Evolutionary conservation across 37 sponge, comb jelly and placozoan genomes (phyloP), one percentile per base, ranked within the genome.

Genomic region (Lycopodina hypogea): DNA sequence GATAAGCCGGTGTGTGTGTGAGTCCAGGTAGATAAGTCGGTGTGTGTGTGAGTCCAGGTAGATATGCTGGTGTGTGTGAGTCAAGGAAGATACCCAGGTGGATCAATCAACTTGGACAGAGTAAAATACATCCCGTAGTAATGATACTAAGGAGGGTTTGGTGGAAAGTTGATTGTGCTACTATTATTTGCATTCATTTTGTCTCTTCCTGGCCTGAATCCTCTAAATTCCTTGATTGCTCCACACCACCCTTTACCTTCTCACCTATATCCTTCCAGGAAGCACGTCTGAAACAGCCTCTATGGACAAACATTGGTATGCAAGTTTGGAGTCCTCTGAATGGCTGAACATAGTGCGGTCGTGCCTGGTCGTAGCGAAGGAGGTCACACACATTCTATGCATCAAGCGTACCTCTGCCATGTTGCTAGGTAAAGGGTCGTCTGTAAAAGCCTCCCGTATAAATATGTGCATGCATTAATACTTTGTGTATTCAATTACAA

Each of bases 231-330:
- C n/a, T n/a, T n/a, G n/a, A n/a, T n/a, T n/a, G n/a, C n/a, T n/a
- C n/a, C n/a, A n/a, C n/a, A n/a, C n/a, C n/a, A n/a, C n/a, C 28
- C 12, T 59, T 12, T 12, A 59, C 12, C 4, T 28, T 4, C 60
- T 26, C 60, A 6, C 18, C 60, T 59, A 17, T 12, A 15, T 41
- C 42, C 35, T 4, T 60, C 12, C 52, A 91, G 92, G 21, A 8
- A 61, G 79, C 9, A 7, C 42, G 3, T 22, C 60, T 41, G 84
- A 91, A 1, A 42, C 87, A 6, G 45, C 58, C 18, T 35, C 62
- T 33, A 30, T 57, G n/a, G 92, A 91, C 67, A 79, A 61, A 57
- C 71, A 76, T 2, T 91, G 92, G 92, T 78, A 77, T 24, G 42
- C 64, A 1, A 28, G 56, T 17, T 36, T 91, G 53, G 88, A 87